Conservation (phyloP, 2,888 invertebrate species). For the Caenorhabditis parvicauda region DNA sequence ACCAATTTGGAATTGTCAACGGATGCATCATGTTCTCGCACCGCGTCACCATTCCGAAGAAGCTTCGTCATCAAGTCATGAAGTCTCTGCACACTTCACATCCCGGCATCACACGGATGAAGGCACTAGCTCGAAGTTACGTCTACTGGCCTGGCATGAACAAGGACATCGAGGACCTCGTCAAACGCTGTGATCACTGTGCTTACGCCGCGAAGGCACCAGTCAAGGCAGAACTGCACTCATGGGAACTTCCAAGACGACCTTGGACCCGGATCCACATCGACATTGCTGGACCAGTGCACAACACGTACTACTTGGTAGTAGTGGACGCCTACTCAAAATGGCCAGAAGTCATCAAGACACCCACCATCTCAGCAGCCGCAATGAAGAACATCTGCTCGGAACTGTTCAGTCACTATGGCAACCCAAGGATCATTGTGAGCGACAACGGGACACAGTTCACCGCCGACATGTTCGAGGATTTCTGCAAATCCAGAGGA, state of each 20-base stretch:
- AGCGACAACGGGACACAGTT: slow-evolving; percentile 61
- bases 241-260: slow-evolving; percentile 52
- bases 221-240: slow-evolving; percentile 35
- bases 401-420: slow-evolving; percentile 37
- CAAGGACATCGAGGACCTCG: slow-evolving; percentile 31
- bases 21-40: slow-evolving; percentile 10
- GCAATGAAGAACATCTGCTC: slow-evolving; percentile 32
- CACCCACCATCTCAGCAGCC: slow-evolving; percentile 17
- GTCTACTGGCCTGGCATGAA: slow-evolving; percentile 57
- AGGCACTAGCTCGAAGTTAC: slow-evolving; percentile 45
- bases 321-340: slow-evolving; percentile 64
- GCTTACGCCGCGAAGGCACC: slow-evolving; percentile 27
- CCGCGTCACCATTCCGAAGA: slow-evolving; percentile 49
- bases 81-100: slow-evolving; percentile 49
- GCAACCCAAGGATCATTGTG: slow-evolving; percentile 52
- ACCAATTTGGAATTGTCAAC: slow-evolving; percentile 1
- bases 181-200: slow-evolving; percentile 36
- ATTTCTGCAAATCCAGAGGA: slow-evolving; percentile 39
- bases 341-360: slow-evolving; percentile 62
- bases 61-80: slow-evolving; percentile 31
- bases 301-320: slow-evolving; percentile 58
- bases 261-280: slow-evolving; percentile 64
- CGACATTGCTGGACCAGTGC: slow-evolving; percentile 64
- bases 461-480: slow-evolving; percentile 39
- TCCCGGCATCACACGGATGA: slow-evolving; percentile 52